A percentile compares a stretch with the other conserved stretches of the same genome.
Conservation (phyloP, 35 echinoderm and acorn worm species). For the Acanthaster planci region DNA sequence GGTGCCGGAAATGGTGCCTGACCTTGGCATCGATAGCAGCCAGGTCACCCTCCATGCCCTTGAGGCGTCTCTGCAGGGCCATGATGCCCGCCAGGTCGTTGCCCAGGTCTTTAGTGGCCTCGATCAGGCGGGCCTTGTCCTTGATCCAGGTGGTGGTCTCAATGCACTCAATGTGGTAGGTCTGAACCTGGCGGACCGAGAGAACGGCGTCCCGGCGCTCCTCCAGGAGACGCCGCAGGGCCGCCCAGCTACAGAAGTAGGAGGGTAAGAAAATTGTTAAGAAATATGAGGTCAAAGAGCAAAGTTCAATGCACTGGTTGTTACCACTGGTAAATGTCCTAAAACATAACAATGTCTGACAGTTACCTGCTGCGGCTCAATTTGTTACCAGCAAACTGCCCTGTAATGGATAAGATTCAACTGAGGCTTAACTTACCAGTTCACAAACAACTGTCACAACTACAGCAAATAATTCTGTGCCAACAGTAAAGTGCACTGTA, state of each 20-base stretch:
- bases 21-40: constrained; percentile 99
- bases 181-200: constrained; percentile 84
- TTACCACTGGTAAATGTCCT: background rate
- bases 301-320: background rate
- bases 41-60: constrained; percentile 97
- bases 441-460: too few relatives aligned
- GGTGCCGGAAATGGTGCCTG: background rate
- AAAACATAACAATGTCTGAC: background rate
- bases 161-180: constrained; percentile 97
- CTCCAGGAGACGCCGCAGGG: constrained; percentile 71
- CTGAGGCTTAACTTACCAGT: too few relatives aligned
- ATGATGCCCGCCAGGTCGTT: constrained; percentile 94
- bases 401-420: too few relatives aligned
- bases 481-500: too few relatives aligned
- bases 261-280: background rate
- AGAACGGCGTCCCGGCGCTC: constrained; percentile 81
- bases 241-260: constrained; percentile 71
- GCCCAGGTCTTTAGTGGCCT: constrained; percentile 96
- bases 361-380: background rate
- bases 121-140: constrained; percentile 91
- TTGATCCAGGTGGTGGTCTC: constrained; percentile 95
- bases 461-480: too few relatives aligned
- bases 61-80: constrained; percentile 85
- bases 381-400: too few relatives aligned
- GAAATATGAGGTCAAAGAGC: background rate